These are phyloP conservation scores for Calidris pugnax DNA, from an alignment of 2,113 vertebrate species.

Conservation along the genomic window DNA sequence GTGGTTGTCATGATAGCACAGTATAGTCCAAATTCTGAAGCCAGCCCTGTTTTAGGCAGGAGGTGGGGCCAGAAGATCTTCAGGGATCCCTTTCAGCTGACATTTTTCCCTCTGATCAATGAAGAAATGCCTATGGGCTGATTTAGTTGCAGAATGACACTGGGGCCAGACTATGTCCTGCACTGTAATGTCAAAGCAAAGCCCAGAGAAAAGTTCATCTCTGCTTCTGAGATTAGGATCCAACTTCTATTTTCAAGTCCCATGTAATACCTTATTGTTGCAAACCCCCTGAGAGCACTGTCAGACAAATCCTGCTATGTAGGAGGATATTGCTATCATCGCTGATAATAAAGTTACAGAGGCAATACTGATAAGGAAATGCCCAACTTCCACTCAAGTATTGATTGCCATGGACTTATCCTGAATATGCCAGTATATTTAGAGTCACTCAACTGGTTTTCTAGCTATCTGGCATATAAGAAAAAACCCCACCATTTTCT, in stretches of 20 bases:
- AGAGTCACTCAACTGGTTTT: not conserved
- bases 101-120: not conserved
- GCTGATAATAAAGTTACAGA: not conserved
- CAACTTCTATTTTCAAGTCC: not conserved
- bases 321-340: not conserved
- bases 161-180: not conserved
- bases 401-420: not conserved
- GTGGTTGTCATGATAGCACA: not conserved
- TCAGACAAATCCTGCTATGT: not conserved
- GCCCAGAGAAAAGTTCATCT: not conserved
- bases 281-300: not conserved
- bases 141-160: not conserved
- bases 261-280: not conserved
- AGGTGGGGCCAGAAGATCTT: not conserved
- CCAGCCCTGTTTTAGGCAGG: not conserved
- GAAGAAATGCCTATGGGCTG: not conserved
- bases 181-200: not conserved
- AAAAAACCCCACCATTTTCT: rapidly evolving
- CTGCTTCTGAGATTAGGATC: not conserved
- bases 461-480: not conserved
- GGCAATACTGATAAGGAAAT: not conserved
- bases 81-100: not conserved
- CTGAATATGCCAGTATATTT: not conserved
- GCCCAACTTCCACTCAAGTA: not conserved
- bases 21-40: not conserved